phyloP scores from a whole-genome alignment of 2,888 invertebrate genomes.

The Lymantria dispar region DNA sequence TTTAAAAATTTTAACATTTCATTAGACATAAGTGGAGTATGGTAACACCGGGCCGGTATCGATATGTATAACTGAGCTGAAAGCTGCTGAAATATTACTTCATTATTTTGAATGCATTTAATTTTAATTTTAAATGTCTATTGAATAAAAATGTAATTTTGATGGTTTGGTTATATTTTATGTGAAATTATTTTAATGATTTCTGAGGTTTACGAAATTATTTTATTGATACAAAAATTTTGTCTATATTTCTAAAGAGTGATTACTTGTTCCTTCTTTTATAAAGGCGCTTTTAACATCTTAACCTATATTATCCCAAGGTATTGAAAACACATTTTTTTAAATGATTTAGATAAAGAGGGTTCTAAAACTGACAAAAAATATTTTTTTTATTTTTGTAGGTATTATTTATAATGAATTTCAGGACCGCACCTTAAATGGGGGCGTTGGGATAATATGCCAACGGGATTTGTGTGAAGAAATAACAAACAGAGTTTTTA shows the following conservation, averaged over 20 bases:
- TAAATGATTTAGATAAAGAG: too few relatives aligned
- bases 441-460: constrained; percentile 3
- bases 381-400: too few relatives aligned
- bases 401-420: too few relatives aligned
- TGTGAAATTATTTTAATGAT: constrained; percentile 58
- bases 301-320: background rate
- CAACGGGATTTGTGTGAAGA: too few relatives aligned
- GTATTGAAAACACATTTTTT: too few relatives aligned
- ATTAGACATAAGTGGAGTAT: constrained; percentile 15
- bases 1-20: constrained; percentile 10
- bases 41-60: constrained; percentile 33
- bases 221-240: constrained; percentile 54
- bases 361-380: too few relatives aligned
- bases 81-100: constrained; percentile 70
- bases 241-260: constrained; percentile 49
- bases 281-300: background rate
- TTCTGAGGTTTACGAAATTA: constrained; percentile 54
- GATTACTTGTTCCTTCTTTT: constrained; percentile 27
- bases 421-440: constrained; percentile 17
- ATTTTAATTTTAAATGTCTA: constrained; percentile 33
- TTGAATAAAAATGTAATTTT: background rate
- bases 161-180: constrained; percentile 57
- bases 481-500: background rate
- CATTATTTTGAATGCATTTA: constrained; percentile 60
- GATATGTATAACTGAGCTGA: constrained; percentile 53